Evolutionary conservation across 2,797 vertebrate genomes (phyloP).

Genomic region (Poliocrania exsul): DNA sequence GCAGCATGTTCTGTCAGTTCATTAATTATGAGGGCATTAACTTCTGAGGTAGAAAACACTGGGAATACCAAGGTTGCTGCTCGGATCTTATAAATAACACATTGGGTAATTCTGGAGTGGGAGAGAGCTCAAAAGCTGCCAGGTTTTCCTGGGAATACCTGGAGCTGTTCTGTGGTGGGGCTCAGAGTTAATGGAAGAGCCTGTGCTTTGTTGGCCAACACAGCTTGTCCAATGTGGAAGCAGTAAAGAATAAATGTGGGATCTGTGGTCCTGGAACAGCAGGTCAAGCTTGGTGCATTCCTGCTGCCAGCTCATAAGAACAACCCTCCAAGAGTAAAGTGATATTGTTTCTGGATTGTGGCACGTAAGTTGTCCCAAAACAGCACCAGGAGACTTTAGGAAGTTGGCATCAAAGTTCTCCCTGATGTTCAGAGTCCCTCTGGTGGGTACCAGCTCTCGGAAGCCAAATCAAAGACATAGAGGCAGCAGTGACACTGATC

Average conservation of each 20-base stretch:
- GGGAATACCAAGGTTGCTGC: neutral
- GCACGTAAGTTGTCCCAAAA: rapidly evolving
- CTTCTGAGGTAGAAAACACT: neutral
- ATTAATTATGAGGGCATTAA: neutral
- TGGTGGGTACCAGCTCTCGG: neutral
- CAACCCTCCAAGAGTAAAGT: neutral
- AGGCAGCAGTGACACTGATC: neutral
- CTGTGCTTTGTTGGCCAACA: rapidly evolving
- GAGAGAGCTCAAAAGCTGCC: neutral
- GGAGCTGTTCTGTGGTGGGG: neutral
- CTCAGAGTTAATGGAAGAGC: neutral
- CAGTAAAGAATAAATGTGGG: neutral
- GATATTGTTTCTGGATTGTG: neutral
- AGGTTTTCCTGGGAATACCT: neutral
- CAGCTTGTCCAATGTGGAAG: rapidly evolving
- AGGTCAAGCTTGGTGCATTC: neutral
- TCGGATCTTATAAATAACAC: neutral
- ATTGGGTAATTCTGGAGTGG: neutral
- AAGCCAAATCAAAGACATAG: neutral
- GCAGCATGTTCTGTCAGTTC: neutral
- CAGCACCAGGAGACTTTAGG: neutral
- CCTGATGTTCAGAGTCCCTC: neutral
- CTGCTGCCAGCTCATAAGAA: neutral
- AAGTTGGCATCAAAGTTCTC: neutral
- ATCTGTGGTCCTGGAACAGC: rapidly evolving